A percentile compares a stretch with the other conserved stretches of the same genome.
Conservation (phyloP, 2,113 vertebrate genomes). For the Baryphthengus martii region DNA sequence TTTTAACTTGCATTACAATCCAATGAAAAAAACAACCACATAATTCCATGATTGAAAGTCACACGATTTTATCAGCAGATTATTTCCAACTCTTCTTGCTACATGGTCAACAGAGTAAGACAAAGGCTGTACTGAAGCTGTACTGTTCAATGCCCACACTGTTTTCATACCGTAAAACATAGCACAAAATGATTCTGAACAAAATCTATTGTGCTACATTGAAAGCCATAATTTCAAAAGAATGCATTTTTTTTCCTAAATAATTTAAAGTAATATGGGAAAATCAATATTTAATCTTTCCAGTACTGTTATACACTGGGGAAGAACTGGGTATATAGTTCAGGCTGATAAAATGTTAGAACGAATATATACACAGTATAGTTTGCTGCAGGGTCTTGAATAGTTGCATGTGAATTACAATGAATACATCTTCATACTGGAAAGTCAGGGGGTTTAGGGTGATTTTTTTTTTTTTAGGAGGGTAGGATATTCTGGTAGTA, state of each 20-base stretch:
- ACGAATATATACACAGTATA: not conserved
- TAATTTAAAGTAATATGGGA: slow-evolving; percentile 31
- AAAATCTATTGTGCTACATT: not conserved
- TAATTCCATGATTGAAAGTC: not conserved
- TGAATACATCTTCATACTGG: not conserved
- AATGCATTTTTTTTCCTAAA: not conserved
- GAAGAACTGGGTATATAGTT: slow-evolving; percentile 7
- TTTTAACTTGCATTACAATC: not conserved
- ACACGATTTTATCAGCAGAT: not conserved
- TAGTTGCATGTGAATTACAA: not conserved
- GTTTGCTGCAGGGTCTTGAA: not conserved
- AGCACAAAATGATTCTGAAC: slow-evolving; percentile 24
- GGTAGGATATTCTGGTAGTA: not conserved
- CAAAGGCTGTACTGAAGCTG: not conserved
- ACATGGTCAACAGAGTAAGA: not conserved
- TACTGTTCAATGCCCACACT: not conserved
- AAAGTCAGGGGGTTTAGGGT: not conserved
- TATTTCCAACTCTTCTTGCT: not conserved
- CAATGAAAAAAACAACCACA: not conserved
- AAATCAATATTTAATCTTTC: slow-evolving; percentile 70
- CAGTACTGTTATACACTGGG: not conserved
- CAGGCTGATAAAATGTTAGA: not conserved
- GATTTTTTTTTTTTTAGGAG: not conserved
- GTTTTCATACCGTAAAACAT: not conserved
- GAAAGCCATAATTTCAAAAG: slow-evolving; percentile 21